Percentiles rank a stretch among this genome's conserved stretches.
phyloP scores from a whole-genome alignment of 2,797 vertebrate genomes.

The Syngnathus acus region DNA sequence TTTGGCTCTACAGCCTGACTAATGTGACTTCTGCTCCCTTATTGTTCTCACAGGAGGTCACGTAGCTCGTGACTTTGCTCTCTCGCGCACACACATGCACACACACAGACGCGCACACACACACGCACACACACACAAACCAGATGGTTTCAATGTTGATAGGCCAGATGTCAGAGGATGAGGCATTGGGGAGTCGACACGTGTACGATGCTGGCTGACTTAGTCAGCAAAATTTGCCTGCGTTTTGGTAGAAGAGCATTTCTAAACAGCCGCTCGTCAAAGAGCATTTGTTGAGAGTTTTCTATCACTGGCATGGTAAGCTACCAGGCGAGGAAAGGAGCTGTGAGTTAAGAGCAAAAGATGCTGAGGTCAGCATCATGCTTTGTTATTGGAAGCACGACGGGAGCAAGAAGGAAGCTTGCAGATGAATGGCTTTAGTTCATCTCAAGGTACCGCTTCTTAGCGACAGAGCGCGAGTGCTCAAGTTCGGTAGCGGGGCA shows the following conservation, averaged over 20 bases:
- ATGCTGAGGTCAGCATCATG: no score
- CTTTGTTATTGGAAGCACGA: no score
- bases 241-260: not conserved
- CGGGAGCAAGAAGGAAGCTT: no score
- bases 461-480: no score
- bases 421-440: no score
- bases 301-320: not conserved
- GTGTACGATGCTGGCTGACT: not conserved
- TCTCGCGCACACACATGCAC: no score
- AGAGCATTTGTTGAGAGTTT: slow-evolving; percentile 1
- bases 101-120: not conserved
- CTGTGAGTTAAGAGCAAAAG: not conserved
- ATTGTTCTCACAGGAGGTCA: not conserved
- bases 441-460: no score
- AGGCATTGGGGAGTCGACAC: not conserved
- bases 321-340: not conserved
- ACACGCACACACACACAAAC: not conserved
- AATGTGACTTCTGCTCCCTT: not conserved
- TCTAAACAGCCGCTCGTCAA: not conserved
- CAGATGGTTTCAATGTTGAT: slow-evolving; percentile 1
- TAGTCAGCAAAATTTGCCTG: slow-evolving; percentile 1
- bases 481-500: not conserved
- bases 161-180: slow-evolving; percentile 2
- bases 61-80: not conserved
- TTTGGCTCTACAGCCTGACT: not conserved